Base-by-base conservation (phyloP, 2,797 vertebrate species). In the Sebastiscus tertius region DNA sequence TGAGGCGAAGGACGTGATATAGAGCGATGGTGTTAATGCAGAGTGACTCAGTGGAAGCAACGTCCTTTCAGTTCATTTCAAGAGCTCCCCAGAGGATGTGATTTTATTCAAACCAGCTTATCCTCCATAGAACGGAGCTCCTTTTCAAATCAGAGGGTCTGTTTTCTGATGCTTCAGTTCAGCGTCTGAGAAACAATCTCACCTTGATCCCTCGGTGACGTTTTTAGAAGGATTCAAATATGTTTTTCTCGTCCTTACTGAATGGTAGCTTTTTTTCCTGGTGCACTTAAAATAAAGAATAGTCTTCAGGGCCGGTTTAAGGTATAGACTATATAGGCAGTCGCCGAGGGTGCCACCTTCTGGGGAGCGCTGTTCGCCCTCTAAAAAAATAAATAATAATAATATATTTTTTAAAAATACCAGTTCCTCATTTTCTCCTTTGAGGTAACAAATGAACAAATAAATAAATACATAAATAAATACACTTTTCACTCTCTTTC, bases 1-100 rank as follows among this genome's bases (percentile, higher is more conserved):
- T 8, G 46, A 80, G 54, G 33, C 22, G 42, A 42, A 72, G 66
- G 77, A 78, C 75, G 11, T 14, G 34, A 59, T 55, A 29, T 18
- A 46, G 56, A 64, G 22, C 1, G 36, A 68, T 18, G 26, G 34
- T 7, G 49, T 80, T 69, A 49, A 78, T 58, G 24, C 4, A 4
- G 56, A 33, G 49, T 20, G 68, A 71, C 13, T 70, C 52, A 46
- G 29, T 33, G 66, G 26, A 16, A 4, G 66, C 36, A 54, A 26
- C 55, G 31, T 27, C 24, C 31, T 26, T 8, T 79, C 9, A 60
- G 6, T 29, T n/a, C 5, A 49, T 24, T 27, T 72, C 8, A 67
- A 68, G 27, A 60, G 73, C 33, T 10, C 24, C 31, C 42, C 20
- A 54, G 20, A 24, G 18, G 22, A 39, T 10, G 7, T 22, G 1